phyloP scores from a whole-genome alignment of 2,113 vertebrate species.

The Albula goreensis region DNA sequence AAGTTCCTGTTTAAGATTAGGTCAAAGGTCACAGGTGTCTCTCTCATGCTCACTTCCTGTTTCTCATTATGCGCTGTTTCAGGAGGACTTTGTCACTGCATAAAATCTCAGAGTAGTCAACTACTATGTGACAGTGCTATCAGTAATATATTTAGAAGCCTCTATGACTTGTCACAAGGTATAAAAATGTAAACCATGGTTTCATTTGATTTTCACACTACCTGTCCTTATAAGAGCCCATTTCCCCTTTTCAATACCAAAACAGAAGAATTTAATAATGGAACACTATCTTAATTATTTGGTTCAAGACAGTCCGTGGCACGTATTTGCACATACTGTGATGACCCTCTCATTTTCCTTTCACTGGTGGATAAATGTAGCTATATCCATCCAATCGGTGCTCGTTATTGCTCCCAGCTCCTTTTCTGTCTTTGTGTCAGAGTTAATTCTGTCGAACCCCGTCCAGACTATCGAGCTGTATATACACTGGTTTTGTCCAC shows the following conservation, averaged over 20 bases:
- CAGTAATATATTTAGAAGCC: neutral
- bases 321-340: neutral
- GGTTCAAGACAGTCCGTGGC: neutral
- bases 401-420: neutral
- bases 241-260: neutral
- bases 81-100: neutral
- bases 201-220: neutral
- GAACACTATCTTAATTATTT: neutral
- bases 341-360: neutral
- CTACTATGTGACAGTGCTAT: neutral
- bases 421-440: neutral
- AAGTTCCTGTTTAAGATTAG: slow-evolving; percentile 65
- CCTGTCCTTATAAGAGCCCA: neutral
- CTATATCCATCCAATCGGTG: neutral
- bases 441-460: neutral
- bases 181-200: neutral
- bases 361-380: neutral
- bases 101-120: neutral
- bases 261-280: neutral
- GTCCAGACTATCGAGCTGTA: neutral
- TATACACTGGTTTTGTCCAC: neutral
- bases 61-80: slow-evolving; percentile 53
- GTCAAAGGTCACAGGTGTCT: slow-evolving; percentile 71
- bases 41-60: slow-evolving; percentile 62
- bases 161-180: too few relatives aligned